Evolutionary conservation across 2,797 vertebrate species (phyloP).

Genomic region (Tokudaia tokunoshimensis): DNA sequence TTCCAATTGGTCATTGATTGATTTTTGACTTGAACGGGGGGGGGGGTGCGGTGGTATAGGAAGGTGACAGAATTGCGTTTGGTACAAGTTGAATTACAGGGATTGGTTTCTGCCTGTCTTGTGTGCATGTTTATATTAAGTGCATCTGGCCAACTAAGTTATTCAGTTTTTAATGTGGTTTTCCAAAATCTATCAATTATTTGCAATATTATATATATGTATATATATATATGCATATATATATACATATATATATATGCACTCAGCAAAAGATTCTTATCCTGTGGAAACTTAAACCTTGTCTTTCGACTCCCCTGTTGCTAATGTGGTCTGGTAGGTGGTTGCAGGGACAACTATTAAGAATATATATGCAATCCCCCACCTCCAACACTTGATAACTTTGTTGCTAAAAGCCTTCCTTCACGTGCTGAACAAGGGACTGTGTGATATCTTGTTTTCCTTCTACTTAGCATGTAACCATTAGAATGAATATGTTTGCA

Average conservation of each 20-base stretch:
- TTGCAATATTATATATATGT: not conserved
- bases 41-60: not conserved
- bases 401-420: constrained; percentile 47
- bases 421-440: not conserved
- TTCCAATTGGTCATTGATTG: not conserved
- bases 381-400: constrained; percentile 3
- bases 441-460: constrained; percentile 16
- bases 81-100: not conserved
- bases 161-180: constrained; percentile 17
- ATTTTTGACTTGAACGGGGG: not conserved
- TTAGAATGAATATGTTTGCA: not conserved
- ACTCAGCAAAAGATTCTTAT: constrained; percentile 57
- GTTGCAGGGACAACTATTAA: not conserved
- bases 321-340: not conserved
- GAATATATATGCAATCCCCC: not conserved
- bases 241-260: no score
- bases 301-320: constrained; percentile 6
- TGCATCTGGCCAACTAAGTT: not conserved
- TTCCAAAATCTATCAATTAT: not conserved
- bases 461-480: constrained; percentile 35
- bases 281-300: constrained; percentile 54
- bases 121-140: not conserved
- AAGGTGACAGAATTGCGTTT: not conserved
- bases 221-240: no score
- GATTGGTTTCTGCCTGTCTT: not conserved